Percentiles rank a stretch among this genome's conserved stretches.
Conservation (phyloP, 1,140 invertebrate species). For the Apis dorsata region DNA sequence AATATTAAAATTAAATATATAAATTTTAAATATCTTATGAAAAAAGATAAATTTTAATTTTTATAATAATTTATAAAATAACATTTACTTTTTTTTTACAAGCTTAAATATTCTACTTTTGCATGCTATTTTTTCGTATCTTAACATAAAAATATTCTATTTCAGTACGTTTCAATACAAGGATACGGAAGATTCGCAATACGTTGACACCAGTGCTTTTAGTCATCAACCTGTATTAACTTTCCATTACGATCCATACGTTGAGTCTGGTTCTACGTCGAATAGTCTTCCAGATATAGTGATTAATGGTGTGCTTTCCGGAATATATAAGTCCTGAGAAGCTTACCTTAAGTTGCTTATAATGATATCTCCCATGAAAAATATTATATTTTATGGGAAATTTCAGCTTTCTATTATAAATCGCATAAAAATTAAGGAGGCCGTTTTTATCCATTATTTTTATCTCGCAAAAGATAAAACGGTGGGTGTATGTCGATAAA, state of each 20-base stretch:
- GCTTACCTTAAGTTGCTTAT: not conserved
- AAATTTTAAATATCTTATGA: no score
- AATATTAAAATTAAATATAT: no score
- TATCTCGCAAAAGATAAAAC: not conserved
- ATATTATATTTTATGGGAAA: not conserved
- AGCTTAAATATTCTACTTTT: no score
- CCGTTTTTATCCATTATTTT: not conserved
- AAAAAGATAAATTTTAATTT: no score
- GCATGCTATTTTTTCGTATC: no score
- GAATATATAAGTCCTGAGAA: conserved; percentile 73
- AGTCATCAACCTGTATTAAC: conserved; percentile 77
- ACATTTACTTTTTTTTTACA: not conserved
- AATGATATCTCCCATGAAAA: not conserved
- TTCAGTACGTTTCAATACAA: conserved; percentile 57
- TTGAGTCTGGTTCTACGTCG: conserved; percentile 65
- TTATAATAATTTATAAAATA: no score
- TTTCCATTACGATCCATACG: conserved; percentile 76
- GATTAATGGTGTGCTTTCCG: conserved; percentile 79
- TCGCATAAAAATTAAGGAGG: not conserved
- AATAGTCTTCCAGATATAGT: conserved; percentile 79
- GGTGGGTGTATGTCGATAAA: not conserved
- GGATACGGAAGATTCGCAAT: conserved; percentile 53
- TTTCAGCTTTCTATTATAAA: not conserved
- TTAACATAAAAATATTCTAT: not conserved
- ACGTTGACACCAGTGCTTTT: conserved; percentile 57